Base-by-base conservation (phyloP, 2,797 vertebrate genomes). In the Protosalanx chinensis region DNA sequence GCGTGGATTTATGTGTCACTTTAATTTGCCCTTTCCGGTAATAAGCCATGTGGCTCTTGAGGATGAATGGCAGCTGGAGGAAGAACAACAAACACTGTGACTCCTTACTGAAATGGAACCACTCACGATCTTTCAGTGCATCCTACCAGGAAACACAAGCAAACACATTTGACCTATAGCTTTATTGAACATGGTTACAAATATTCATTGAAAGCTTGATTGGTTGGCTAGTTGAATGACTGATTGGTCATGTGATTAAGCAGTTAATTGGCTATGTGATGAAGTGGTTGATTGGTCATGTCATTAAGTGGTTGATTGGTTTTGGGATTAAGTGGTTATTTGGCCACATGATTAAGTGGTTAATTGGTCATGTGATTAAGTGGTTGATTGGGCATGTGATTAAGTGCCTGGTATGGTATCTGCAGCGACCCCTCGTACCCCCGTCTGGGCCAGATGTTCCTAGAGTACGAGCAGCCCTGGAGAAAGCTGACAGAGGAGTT, bases 401-500 rank as follows among this genome's bases (percentile, higher is more conserved):
- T 74, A 4, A 15, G 29, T 29, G 4, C 35, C 70, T 16, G 72
- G 46, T 65, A 30, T 72, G 32, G 67, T 72, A 69, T 73, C 33
- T 79, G 6, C 86, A 98, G 97, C 23, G 96, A 99, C 41, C 85
- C 95, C 2, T 91, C 92, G 20, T 98, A 94, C 64, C 91, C 96
- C 15, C 93, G 96, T 4, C 88, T 99, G 71, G 92, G 92, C 7
- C 97, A 98, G 90, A 98, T 98, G 96, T 83, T 98, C 58, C 41
- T 96, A 77, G 96, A 98, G 74, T 98, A 97, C 6, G 96, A 98
- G 3, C 93, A 95, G 71, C 93, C 96, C 8, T 90, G 95, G 88
- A 97, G 94, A 85, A 98, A 98, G 79, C 93, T 99, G 72, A 89
- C 90, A 0, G 96, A 98, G 77, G 97, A 99, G 80, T 98, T 98